phyloP scores from a whole-genome alignment of 2,113 vertebrate genomes.

The Hoplias malabaricus region DNA sequence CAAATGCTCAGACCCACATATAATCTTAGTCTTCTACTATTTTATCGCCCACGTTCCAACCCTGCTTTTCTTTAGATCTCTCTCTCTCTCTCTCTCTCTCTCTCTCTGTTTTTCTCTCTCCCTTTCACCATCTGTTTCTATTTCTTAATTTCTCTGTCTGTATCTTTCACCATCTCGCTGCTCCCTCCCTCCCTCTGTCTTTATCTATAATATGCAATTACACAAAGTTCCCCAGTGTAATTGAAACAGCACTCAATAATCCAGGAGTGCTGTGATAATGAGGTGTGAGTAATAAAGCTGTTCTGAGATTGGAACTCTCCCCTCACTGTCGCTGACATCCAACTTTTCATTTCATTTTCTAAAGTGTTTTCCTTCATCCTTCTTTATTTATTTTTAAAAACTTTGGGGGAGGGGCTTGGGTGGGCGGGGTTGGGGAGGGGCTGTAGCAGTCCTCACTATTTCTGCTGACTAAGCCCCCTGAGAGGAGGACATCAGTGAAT shows the following conservation, averaged over 20 bases:
- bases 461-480: slow-evolving; percentile 34
- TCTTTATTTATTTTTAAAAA: too few species aligned
- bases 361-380: background rate
- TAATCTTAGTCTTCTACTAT: too few species aligned
- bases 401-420: too few species aligned
- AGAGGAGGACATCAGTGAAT: slow-evolving; percentile 30
- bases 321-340: background rate
- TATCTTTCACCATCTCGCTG: background rate
- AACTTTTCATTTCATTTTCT: slow-evolving; percentile 1
- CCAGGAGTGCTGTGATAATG: slow-evolving; percentile 9
- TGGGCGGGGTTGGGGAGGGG: too few species aligned
- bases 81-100: background rate
- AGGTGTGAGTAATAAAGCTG: slow-evolving; percentile 12
- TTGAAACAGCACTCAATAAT: background rate
- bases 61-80: background rate
- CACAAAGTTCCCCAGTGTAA: background rate
- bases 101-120: background rate
- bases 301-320: background rate
- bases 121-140: background rate
- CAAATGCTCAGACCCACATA: too few species aligned
- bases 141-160: background rate
- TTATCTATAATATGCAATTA: background rate
- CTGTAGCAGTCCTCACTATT: slow-evolving; percentile 6
- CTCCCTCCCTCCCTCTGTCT: background rate
- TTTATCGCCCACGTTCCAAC: too few species aligned